Evolutionary conservation across 2,797 vertebrate genomes (phyloP).

Genomic region (Galagoides demidoff): DNA sequence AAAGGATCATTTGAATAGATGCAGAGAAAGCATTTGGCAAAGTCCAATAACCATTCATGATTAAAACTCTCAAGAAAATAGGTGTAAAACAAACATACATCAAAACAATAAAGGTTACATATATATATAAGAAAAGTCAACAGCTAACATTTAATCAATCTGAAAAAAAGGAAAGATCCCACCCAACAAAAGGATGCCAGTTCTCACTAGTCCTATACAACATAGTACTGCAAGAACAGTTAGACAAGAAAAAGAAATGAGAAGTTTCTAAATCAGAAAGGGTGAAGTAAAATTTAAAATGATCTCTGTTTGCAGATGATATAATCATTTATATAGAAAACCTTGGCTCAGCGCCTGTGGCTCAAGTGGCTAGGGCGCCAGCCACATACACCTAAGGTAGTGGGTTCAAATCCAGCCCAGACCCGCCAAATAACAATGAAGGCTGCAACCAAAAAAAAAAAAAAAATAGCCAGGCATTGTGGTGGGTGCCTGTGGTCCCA

Average conservation of each 20-base stretch:
- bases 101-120: neutral
- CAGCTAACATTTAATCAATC: neutral
- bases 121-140: neutral
- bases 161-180: neutral
- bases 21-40: neutral
- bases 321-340: neutral
- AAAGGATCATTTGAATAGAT: neutral
- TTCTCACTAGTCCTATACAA: neutral
- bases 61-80: neutral
- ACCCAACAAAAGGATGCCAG: neutral
- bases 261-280: neutral
- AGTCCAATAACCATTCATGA: neutral
- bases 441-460: too few species aligned
- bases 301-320: neutral
- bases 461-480: too few species aligned
- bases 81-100: neutral
- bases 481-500: too few species aligned
- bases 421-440: too few species aligned
- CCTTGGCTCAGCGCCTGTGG: too few species aligned
- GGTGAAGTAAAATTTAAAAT: neutral
- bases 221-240: neutral
- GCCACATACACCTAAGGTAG: too few species aligned
- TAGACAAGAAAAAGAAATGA: neutral
- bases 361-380: too few species aligned
- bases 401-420: too few species aligned